Evolutionary conservation across 2,888 invertebrate species (phyloP).

Genomic region (Gortyna flavago): DNA sequence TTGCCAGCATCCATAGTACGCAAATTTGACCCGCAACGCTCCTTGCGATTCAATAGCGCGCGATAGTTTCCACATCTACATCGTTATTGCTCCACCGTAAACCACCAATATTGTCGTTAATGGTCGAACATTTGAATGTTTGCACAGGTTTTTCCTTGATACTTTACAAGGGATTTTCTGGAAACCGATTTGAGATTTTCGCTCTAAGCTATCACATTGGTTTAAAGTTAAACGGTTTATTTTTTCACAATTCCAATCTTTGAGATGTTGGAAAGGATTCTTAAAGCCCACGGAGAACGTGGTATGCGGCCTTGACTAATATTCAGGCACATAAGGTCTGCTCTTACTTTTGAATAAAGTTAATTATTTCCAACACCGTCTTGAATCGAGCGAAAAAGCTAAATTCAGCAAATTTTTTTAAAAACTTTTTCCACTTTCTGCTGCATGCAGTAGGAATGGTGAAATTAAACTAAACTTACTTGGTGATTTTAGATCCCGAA

Average conservation of each 20-base stretch:
- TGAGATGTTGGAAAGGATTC: not conserved
- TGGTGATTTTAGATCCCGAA: constrained; percentile 33
- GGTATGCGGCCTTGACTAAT: not conserved
- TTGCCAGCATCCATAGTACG: constrained; percentile 61
- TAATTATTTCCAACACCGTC: constrained; percentile 6
- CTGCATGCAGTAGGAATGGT: not conserved
- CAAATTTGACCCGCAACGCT: constrained; percentile 62
- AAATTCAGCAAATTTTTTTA: not conserved
- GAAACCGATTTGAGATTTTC: constrained; percentile 29
- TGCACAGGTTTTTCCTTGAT: constrained; percentile 72
- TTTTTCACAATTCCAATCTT: not conserved
- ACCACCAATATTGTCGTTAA: constrained; percentile 80
- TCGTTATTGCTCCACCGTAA: constrained; percentile 77
- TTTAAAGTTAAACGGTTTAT: constrained; percentile 11
- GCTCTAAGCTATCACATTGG: not conserved
- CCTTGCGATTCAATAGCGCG: constrained; percentile 73
- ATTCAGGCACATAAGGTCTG: not conserved
- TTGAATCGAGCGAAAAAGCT: not conserved
- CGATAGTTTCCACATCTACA: constrained; percentile 77
- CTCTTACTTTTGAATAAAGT: not conserved
- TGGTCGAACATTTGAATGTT: constrained; percentile 80
- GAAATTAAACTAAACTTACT: constrained; percentile 14
- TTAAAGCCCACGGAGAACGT: not conserved
- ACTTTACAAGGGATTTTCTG: constrained; percentile 61
- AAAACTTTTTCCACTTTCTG: not conserved